A percentile compares a stretch with the other conserved stretches of the same genome.
phyloP scores from a whole-genome alignment of 2,888 invertebrate genomes.

The Nemotelus pantherinus region DNA sequence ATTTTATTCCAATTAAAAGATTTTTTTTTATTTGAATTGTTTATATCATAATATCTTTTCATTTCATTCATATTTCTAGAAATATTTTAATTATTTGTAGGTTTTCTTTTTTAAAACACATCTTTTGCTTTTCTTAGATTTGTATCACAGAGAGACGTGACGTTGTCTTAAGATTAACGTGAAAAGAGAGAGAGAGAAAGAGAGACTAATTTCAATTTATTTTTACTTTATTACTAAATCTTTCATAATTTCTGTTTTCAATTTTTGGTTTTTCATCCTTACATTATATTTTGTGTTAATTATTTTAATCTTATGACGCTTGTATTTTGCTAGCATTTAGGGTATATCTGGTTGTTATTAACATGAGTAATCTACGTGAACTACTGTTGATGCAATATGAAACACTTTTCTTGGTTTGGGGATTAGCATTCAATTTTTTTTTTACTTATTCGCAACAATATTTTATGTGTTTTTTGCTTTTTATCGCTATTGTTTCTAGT shows the following conservation, averaged over 20 bases:
- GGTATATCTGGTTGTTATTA: background rate
- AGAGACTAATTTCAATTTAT: conserved; percentile 33
- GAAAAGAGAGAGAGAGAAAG: conserved; percentile 49
- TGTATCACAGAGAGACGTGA: conserved; percentile 63
- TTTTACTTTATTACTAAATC: conserved; percentile 13
- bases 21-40: conserved; percentile 18
- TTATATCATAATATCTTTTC: conserved; percentile 23
- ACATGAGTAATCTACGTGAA: background rate
- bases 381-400: conserved; percentile 34
- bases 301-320: background rate
- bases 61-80: background rate
- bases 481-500: background rate
- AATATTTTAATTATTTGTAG: conserved; percentile 8
- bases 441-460: background rate
- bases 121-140: conserved; percentile 21
- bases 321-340: background rate
- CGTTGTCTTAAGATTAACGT: conserved; percentile 55
- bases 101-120: background rate
- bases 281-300: background rate
- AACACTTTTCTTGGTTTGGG: conserved; percentile 3
- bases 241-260: background rate
- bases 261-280: background rate
- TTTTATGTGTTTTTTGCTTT: too few species aligned
- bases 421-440: background rate
- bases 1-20: conserved; percentile 5